Percentiles rank a stretch among this genome's conserved stretches.
These are phyloP conservation scores for Spermophilus dauricus DNA, from an alignment of 2,113 vertebrate genomes.

Conservation along the genomic window DNA sequence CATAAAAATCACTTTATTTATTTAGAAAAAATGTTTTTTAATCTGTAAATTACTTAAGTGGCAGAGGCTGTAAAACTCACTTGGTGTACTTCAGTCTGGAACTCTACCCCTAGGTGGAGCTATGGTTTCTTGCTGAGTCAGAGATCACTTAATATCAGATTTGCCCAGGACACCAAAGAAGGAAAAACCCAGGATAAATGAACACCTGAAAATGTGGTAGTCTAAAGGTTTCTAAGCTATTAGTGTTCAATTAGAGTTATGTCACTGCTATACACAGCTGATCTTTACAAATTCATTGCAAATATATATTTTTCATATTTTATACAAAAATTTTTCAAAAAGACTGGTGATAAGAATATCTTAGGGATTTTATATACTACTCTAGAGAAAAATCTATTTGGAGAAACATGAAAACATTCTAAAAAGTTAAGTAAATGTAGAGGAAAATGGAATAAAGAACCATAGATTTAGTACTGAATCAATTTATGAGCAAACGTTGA, in stretches of 20 bases:
- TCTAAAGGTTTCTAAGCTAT: neutral
- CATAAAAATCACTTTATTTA: neutral
- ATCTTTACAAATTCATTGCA: neutral
- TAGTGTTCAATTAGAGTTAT: neutral
- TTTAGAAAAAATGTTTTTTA: neutral
- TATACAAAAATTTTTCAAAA: neutral
- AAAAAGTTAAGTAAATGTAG: neutral
- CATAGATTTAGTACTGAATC: neutral
- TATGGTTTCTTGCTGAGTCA: constrained; percentile 58
- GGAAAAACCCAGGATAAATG: neutral
- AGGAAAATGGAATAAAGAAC: neutral
- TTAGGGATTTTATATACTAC: neutral
- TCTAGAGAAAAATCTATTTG: neutral
- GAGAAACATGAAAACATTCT: constrained; percentile 40
- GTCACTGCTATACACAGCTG: neutral
- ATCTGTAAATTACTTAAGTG: neutral
- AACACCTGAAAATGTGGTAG: neutral
- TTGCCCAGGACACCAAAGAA: neutral
- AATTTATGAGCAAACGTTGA: neutral
- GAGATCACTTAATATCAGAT: neutral
- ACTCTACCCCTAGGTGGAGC: constrained; percentile 70
- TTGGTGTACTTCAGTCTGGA: neutral
- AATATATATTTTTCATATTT: neutral
- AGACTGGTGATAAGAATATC: neutral
- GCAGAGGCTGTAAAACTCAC: neutral